Evolutionary conservation across 2,797 vertebrate genomes (phyloP).

Genomic region (Erethizon dorsatum): DNA sequence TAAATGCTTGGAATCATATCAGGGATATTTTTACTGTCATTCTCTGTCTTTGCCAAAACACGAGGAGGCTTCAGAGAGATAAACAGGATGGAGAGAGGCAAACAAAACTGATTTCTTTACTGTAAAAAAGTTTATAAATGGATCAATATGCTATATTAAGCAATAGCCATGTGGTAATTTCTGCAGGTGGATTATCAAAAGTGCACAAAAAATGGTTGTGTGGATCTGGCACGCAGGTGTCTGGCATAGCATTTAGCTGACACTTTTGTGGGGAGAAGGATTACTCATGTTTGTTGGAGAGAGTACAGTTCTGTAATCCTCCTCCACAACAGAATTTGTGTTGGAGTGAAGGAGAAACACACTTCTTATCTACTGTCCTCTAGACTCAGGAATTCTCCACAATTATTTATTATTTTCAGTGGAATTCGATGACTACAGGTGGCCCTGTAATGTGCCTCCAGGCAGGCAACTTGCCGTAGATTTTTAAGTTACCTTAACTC

Average conservation of each 20-base stretch:
- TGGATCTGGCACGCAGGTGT: conserved; percentile 65
- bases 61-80: conserved; percentile 4
- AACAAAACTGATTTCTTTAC: conserved; percentile 68
- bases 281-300: conserved; percentile 69
- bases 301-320: conserved; percentile 71
- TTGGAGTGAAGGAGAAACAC: conserved; percentile 67
- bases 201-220: conserved; percentile 50
- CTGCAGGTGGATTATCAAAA: conserved; percentile 69
- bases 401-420: conserved; percentile 75
- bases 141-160: conserved; percentile 51
- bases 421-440: conserved; percentile 74
- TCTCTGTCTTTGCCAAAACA: conserved; percentile 57
- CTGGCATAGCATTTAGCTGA: conserved; percentile 61
- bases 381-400: conserved; percentile 64
- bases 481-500: conserved; percentile 70
- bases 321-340: conserved; percentile 68
- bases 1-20: background rate
- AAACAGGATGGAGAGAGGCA: background rate
- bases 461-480: conserved; percentile 68
- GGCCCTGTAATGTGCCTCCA: conserved; percentile 67
- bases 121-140: conserved; percentile 55
- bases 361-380: conserved; percentile 1
- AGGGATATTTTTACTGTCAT: background rate
- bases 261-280: conserved; percentile 71
- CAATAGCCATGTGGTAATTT: conserved; percentile 57